Base-by-base conservation (phyloP, 2,113 vertebrate species). In the Epinephelus cyanopodus region DNA sequence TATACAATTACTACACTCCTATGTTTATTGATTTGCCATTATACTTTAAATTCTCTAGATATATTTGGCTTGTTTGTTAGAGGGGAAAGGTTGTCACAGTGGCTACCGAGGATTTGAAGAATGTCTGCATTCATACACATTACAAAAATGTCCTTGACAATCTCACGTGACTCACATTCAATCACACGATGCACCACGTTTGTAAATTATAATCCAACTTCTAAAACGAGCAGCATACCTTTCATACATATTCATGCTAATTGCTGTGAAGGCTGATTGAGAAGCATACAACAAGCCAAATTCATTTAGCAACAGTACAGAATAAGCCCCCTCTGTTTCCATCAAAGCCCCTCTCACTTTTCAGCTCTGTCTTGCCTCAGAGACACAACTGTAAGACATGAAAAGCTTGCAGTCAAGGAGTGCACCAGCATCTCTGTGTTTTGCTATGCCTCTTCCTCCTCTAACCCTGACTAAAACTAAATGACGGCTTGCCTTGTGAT, bases 381-480 rank as follows among this genome's bases (percentile, higher is more conserved):
- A 93, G 81, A 91, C 80, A 74, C 18, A 64, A 72, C 76, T 76
- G 79, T 62, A 74, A 52, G 58, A 87, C 68, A 85, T 85, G 65
- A 85, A 89, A 87, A 83, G 79, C 83, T 58, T 15, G 47, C 70
- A 83, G 77, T 86, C 62, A 29, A 54, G 77, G 68, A 74, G 80
- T 76, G 83, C 71, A 60, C 77, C 66, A 61, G 77, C 76, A 57
- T 61, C 77, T 66, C 76, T 48, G 60, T 50, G 66, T 67, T 84
- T 74, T 56, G 74, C 58, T 65, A 56, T 37, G 60, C 75, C 58
- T 90, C 60, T 68, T 72, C 57, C 37, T 79, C 47, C 61, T 74
- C 79, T 64, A 83, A 89, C 83, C 87, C 48, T 33, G 53, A 88
- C 84, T 87, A 82, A 91, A 90, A 90, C 83, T 84, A 87, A 86